phyloP scores from a whole-genome alignment of 2,113 vertebrate species.

The Terrapene triunguis region DNA sequence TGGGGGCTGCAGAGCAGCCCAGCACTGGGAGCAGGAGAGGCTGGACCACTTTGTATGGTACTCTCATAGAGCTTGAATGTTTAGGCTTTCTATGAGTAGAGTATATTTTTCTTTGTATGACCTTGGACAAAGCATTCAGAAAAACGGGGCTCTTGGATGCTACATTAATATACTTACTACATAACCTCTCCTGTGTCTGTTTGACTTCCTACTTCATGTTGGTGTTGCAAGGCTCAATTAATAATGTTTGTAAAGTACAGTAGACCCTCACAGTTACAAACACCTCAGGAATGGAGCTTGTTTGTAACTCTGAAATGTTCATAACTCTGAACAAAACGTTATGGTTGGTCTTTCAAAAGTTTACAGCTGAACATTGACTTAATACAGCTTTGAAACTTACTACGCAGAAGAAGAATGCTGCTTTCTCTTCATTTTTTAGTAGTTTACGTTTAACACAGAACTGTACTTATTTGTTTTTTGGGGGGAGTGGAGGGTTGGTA shows the following conservation, averaged over 20 bases:
- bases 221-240: not conserved
- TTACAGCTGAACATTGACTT: too few relatives aligned
- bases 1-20: not conserved
- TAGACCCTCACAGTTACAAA: too few relatives aligned
- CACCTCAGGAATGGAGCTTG: too few relatives aligned
- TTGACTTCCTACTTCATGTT: not conserved
- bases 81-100: not conserved
- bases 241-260: not conserved
- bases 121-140: not conserved
- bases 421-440: too few relatives aligned
- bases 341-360: too few relatives aligned
- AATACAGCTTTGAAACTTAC: too few relatives aligned
- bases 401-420: too few relatives aligned
- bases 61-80: not conserved
- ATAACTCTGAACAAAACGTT: too few relatives aligned
- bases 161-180: not conserved
- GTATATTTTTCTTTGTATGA: not conserved
- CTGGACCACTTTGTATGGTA: not conserved
- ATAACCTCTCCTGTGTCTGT: not conserved
- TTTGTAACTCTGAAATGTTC: too few relatives aligned
- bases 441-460: too few relatives aligned
- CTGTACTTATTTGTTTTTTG: too few relatives aligned
- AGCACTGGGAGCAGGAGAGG: not conserved
- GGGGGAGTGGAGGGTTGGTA: too few relatives aligned
- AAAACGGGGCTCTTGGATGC: not conserved